Evolutionary conservation across 2,113 vertebrate species (phyloP), one percentile per base, ranked within the genome.

Genomic region (Hyaena hyaena): DNA sequence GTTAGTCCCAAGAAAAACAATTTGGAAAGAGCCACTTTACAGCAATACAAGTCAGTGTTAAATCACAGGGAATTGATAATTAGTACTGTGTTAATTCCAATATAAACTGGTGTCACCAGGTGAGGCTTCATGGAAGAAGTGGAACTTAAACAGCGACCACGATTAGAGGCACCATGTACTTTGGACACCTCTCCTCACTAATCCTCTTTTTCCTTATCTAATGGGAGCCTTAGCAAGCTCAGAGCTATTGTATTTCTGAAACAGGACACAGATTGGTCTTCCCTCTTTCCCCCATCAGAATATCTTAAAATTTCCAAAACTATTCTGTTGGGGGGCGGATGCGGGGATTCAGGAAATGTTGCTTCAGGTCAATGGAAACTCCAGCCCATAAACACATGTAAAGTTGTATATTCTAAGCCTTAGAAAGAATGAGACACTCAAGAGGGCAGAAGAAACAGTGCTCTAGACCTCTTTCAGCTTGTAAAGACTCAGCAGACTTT

Each of bases 301-400:
- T 83, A 55, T 31, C 39, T 93, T 81, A 92, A 82, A 95, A 97
- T 89, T 73, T 4, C 35, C 39, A 19, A 90, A 85, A 68, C 33
- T 66, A 31, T 5, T 94, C n/a, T 86, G 50, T n/a, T 71, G 58
- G 80, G 76, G 16, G 35, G 10, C n/a, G 79, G 65, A 74, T 39
- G 53, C 15, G 24, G 66, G 39, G 16, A 61, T 61, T 15, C 0
- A 61, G 80, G 23, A 90, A 76, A 58, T 53, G 8, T 3, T 53
- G 6, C n/a, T 66, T 71, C 17, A 65, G 16, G 9, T 87, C 55
- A 48, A 73, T 63, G 28, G 74, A 55, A 61, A 73, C 14, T 80
- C 28, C n/a, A 77, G 17, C 35, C 82, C 79, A 48, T 7, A 63
- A n/a, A 45, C 4, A 26, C 12, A 9, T 4, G 10, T n/a, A n/a